Base-by-base conservation (phyloP, 2,888 invertebrate species). In the Pardosa pseudoannulata region DNA sequence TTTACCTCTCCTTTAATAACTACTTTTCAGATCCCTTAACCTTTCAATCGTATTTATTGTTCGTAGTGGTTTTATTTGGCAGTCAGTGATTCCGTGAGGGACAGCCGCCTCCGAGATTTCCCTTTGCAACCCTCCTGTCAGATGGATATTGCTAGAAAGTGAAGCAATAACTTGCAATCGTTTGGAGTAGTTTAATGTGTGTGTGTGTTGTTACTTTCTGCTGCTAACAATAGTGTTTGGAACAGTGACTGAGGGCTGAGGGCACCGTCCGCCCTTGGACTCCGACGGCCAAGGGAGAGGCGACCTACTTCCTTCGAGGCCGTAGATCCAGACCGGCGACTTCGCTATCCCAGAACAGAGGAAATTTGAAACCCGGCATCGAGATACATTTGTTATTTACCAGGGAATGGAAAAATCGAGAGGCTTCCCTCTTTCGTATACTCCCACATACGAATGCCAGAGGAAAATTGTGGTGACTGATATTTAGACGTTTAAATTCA, bases 251-350 rank as follows among this genome's bases (percentile, higher is more conserved):
- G 23, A 6, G 3, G 16, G 19, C 2, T 16, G 23, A 56, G 56
- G 56, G 56, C 56, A 56, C 56, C 56, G 56, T 23, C 56, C 56
- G 56, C 56, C 56, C 56, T 56, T 56, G 56, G 56, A 56, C 56
- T 56, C 56, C 11, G 56, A 56, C 56, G 56, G 56, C 56, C 56
- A 56, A 56, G 56, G 56, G 23, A 56, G 56, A 56, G 46, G 16
- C 56, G 56, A 56, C 56, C 56, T 11, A 56, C 16, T 56, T 56
- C 23, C 56, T 56, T 23, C 56, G 56, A 56, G 56, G 56, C 56
- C 56, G 23, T 23, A 56, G 23, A 56, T 23, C 23, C 16, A 56
- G 56, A 56, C 56, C 23, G 3, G 23, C 16, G 5, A 23, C 56
- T 56, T 56, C n/a, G n/a, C n/a, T 56, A n/a, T n/a, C n/a, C n/a